phyloP scores from a whole-genome alignment of 1,140 invertebrate species.

The Geopemphigus sp. region DNA sequence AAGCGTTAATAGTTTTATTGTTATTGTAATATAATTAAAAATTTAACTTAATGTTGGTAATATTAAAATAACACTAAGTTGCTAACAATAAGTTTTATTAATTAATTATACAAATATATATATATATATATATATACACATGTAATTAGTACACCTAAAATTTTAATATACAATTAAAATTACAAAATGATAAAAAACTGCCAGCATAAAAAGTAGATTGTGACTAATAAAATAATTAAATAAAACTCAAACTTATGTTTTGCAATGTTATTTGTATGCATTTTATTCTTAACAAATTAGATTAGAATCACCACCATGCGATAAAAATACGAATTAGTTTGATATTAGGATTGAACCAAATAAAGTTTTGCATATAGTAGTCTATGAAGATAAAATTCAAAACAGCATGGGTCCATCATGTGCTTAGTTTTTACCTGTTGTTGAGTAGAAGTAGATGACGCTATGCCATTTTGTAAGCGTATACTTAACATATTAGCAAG shows the following conservation, averaged over 20 bases:
- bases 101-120: not conserved
- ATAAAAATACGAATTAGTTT: conserved; percentile 10
- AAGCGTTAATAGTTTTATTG: not conserved
- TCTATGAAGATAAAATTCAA: conserved; percentile 36
- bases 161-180: not conserved
- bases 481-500: conserved; percentile 91
- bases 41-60: not conserved
- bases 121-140: not conserved
- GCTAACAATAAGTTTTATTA: not conserved
- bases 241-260: not conserved
- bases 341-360: conserved; percentile 20
- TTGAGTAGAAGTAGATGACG: conserved; percentile 31
- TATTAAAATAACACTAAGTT: not conserved
- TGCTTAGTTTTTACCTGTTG: conserved; percentile 43
- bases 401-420: conserved; percentile 17
- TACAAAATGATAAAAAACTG: not conserved
- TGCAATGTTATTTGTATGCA: not conserved
- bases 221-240: not conserved
- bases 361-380: conserved; percentile 7
- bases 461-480: conserved; percentile 67
- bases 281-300: not conserved
- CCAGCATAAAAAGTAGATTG: not conserved
- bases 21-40: conserved; percentile 7
- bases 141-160: too few relatives aligned
- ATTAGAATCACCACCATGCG: conserved; percentile 38